Conservation (phyloP, 2,888 invertebrate genomes). For the Tachystola acroxantha region DNA sequence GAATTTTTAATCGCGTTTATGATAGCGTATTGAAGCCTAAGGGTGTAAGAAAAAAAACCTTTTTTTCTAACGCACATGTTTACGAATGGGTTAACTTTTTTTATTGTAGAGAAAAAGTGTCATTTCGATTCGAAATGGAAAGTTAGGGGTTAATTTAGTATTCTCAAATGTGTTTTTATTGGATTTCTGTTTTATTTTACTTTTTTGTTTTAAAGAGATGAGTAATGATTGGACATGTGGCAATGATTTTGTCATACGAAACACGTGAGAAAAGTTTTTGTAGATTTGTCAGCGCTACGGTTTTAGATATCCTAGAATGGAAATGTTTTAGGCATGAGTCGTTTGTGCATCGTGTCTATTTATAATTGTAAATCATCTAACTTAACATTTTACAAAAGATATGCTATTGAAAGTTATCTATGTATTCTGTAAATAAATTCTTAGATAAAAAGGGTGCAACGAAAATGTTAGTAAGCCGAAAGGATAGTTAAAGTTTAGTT, state of each 20-base stretch:
- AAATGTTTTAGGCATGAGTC: neutral
- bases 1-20: too few relatives aligned
- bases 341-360: too few relatives aligned
- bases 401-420: too few relatives aligned
- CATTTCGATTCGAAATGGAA: conserved; percentile 71
- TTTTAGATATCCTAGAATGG: conserved; percentile 26
- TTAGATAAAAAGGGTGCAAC: too few relatives aligned
- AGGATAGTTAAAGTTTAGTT: too few relatives aligned
- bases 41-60: conserved; percentile 34
- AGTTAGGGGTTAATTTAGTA: conserved; percentile 68
- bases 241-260: conserved; percentile 57
- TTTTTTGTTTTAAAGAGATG: conserved; percentile 43
- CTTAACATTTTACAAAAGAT: too few relatives aligned
- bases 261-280: conserved; percentile 59
- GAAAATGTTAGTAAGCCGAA: too few relatives aligned
- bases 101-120: conserved; percentile 46
- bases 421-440: too few relatives aligned
- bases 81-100: conserved; percentile 66
- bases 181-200: conserved; percentile 16
- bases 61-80: conserved; percentile 46
- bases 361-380: too few relatives aligned
- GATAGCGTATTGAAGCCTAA: too few relatives aligned
- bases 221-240: conserved; percentile 64
- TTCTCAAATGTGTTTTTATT: conserved; percentile 42
- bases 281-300: conserved; percentile 18